A percentile compares a stretch with the other conserved stretches of the same genome.
These are phyloP conservation scores for Drosophila elegans DNA, from an alignment of 1,140 invertebrate species.

Conservation along the genomic window DNA sequence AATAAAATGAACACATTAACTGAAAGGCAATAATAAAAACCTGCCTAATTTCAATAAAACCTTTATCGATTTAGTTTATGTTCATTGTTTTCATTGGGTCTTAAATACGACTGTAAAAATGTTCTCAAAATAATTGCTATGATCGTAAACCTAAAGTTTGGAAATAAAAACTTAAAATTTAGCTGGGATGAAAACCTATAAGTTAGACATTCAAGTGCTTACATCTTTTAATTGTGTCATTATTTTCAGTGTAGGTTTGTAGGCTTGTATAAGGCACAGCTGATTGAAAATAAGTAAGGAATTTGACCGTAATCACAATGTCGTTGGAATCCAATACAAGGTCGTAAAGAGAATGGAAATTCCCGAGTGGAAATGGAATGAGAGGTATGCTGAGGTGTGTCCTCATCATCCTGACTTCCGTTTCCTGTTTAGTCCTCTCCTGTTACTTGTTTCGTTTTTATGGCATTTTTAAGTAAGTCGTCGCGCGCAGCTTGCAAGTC, in stretches of 20 bases:
- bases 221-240: background rate
- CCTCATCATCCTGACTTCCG: background rate
- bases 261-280: constrained; percentile 4
- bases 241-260: constrained; percentile 1
- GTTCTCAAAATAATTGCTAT: too few species aligned
- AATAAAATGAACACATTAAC: constrained; percentile 23
- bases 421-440: constrained; percentile 17
- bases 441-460: constrained; percentile 68
- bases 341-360: constrained; percentile 35
- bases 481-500: constrained; percentile 59
- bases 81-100: too few species aligned
- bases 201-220: too few species aligned
- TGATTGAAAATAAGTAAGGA: constrained; percentile 38
- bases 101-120: background rate
- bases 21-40: background rate
- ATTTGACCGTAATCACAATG: constrained; percentile 31
- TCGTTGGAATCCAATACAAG: constrained; percentile 36
- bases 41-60: too few species aligned
- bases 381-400: constrained; percentile 14
- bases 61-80: too few species aligned
- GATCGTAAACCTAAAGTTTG: too few species aligned
- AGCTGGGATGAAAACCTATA: too few species aligned
- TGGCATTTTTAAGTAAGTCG: constrained; percentile 81
- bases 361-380: constrained; percentile 4
- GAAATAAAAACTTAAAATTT: too few species aligned